These are phyloP conservation scores for Polymixis flavicincta DNA, from an alignment of 2,888 invertebrate genomes.

Conservation along the genomic window DNA sequence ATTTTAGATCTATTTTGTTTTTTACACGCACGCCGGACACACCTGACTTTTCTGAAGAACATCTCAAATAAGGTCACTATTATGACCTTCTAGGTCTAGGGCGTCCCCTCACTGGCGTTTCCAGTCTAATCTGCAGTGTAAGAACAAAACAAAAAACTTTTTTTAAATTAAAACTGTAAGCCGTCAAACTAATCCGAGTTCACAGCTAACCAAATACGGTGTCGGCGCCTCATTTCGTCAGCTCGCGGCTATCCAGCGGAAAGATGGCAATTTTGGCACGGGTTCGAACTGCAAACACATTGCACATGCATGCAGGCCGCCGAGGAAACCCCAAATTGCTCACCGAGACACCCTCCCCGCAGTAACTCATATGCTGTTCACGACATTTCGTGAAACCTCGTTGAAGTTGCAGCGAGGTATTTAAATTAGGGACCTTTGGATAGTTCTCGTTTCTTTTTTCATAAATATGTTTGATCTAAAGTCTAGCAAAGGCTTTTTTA, in stretches of 20 bases:
- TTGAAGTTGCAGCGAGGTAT: conserved; percentile 69
- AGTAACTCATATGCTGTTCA: conserved; percentile 83
- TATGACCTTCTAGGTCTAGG: not conserved
- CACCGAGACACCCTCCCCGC: conserved; percentile 80
- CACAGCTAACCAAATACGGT: conserved; percentile 64
- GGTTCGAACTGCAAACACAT: conserved; percentile 76
- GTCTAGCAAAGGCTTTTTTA: not conserved
- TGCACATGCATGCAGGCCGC: conserved; percentile 73
- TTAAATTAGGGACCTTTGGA: conserved; percentile 43
- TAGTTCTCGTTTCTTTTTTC: not conserved
- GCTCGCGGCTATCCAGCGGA: conserved; percentile 71
- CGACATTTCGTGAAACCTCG: conserved; percentile 76
- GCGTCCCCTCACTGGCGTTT: not conserved
- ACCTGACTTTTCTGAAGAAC: not conserved
- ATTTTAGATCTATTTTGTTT: too few relatives aligned
- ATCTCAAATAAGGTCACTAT: not conserved
- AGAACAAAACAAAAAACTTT: conserved; percentile 7
- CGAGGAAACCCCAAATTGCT: conserved; percentile 87
- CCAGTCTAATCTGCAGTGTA: not conserved
- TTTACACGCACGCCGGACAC: not conserved
- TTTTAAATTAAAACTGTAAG: conserved; percentile 46
- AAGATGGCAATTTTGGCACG: conserved; percentile 87
- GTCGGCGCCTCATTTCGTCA: conserved; percentile 69
- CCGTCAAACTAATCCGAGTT: conserved; percentile 71
- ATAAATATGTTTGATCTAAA: not conserved